A percentile compares a stretch with the other conserved stretches of the same genome.
Evolutionary conservation across 2,888 invertebrate genomes (phyloP).

Genomic region (Nectonema munidae): DNA sequence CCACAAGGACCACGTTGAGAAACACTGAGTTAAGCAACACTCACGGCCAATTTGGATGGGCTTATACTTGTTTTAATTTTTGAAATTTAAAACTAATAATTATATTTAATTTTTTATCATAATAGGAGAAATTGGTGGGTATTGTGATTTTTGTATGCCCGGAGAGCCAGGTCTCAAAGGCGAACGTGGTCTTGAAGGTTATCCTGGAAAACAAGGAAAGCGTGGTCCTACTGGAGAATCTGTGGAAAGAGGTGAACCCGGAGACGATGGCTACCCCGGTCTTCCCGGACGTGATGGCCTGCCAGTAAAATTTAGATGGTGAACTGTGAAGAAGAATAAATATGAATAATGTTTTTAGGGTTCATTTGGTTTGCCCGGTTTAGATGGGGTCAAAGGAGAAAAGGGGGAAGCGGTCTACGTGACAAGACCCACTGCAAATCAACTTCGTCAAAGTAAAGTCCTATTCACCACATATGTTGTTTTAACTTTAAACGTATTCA

Average conservation of each 20-base stretch:
- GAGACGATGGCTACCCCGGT: constrained; percentile 12
- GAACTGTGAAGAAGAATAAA: too few species aligned
- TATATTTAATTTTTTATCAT: too few species aligned
- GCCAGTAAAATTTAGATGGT: constrained; percentile 1
- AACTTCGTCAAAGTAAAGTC: too few species aligned
- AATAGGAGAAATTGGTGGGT: constrained; percentile 8
- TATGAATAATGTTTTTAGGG: constrained; percentile 1
- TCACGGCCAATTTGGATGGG: too few species aligned
- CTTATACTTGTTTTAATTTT: too few species aligned
- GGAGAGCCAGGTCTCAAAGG: constrained; percentile 1
- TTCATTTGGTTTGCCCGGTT: neutral
- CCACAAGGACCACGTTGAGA: too few species aligned
- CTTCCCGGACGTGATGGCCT: neutral
- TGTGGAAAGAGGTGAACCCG: constrained; percentile 9
- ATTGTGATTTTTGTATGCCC: constrained; percentile 2
- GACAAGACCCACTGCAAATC: too few species aligned
- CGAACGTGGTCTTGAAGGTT: constrained; percentile 7
- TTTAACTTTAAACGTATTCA: neutral
- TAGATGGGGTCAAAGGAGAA: neutral
- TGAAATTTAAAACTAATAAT: too few species aligned
- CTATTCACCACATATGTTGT: too few species aligned
- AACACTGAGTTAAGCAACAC: too few species aligned
- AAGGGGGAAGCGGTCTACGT: neutral
- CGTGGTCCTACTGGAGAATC: constrained; percentile 9
- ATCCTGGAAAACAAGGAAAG: constrained; percentile 11